Conservation (phyloP, 2,797 vertebrate genomes). For the Clamator glandarius region DNA sequence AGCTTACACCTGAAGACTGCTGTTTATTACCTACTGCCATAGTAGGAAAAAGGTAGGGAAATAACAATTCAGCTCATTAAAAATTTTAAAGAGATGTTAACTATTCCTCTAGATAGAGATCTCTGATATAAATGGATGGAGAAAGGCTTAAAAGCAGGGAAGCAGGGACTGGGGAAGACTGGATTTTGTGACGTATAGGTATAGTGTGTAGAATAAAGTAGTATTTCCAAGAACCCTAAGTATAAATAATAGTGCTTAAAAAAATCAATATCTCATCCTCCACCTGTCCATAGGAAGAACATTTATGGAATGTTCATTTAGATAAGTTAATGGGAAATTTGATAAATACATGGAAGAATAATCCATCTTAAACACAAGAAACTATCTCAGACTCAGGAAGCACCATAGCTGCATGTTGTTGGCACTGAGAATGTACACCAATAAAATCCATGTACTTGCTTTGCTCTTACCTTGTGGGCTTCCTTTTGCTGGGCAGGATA, state of each 20-base stretch:
- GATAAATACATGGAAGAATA: background rate
- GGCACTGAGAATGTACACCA: background rate
- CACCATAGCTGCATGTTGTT: background rate
- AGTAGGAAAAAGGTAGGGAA: background rate
- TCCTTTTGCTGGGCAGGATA: background rate
- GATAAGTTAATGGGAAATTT: conserved; percentile 20
- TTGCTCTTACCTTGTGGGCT: background rate
- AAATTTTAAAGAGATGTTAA: background rate
- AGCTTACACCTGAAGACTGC: background rate
- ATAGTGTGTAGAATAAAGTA: background rate
- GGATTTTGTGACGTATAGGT: background rate
- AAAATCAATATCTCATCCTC: conserved; percentile 18
- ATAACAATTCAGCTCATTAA: background rate
- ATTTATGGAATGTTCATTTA: conserved; percentile 19
- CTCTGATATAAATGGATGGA: background rate
- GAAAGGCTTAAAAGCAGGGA: background rate
- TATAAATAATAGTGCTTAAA: background rate
- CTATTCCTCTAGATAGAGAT: background rate
- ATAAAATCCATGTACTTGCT: background rate
- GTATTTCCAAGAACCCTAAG: background rate
- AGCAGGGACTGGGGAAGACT: background rate
- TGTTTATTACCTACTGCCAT: background rate
- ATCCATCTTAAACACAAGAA: background rate
- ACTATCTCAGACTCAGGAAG: background rate
- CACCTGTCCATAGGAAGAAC: conserved; percentile 13